Evolutionary conservation across 2,113 vertebrate species (phyloP).

Genomic region (Nothocercus nigrocapillus): DNA sequence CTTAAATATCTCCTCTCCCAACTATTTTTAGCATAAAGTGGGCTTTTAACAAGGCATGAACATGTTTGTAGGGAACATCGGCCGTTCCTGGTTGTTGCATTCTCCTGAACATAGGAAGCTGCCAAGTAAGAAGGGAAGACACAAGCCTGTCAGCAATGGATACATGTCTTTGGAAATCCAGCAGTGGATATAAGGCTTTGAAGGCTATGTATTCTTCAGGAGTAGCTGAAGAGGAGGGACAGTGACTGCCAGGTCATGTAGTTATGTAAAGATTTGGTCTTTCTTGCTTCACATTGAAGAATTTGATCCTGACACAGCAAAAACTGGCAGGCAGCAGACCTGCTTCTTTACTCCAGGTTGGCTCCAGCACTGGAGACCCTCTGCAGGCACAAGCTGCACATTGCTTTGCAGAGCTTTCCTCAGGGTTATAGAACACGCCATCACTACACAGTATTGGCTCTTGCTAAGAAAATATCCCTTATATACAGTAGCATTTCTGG

Average conservation of each 20-base stretch:
- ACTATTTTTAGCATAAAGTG: background rate
- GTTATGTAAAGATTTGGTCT: fast-evolving
- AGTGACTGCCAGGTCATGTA: background rate
- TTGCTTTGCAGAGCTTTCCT: constrained; percentile 16
- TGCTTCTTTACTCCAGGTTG: fast-evolving
- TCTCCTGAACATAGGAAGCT: background rate
- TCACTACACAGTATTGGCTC: background rate
- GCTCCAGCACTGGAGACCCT: background rate
- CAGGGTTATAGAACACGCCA: background rate
- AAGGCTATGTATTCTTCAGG: background rate
- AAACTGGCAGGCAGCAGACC: background rate
- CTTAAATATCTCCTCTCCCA: background rate
- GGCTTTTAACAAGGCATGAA: background rate
- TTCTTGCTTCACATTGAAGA: background rate
- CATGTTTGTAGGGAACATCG: background rate
- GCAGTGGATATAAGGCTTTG: background rate
- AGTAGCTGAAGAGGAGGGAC: background rate
- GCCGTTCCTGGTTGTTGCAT: background rate
- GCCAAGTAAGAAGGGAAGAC: background rate
- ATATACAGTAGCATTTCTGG: background rate
- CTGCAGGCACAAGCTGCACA: background rate
- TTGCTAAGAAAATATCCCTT: background rate
- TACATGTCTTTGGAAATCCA: too few species aligned
- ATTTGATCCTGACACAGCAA: background rate
- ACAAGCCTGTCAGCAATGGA: background rate